phyloP scores from a whole-genome alignment of 2,113 vertebrate species.

The Puffinus mauretanicus region DNA sequence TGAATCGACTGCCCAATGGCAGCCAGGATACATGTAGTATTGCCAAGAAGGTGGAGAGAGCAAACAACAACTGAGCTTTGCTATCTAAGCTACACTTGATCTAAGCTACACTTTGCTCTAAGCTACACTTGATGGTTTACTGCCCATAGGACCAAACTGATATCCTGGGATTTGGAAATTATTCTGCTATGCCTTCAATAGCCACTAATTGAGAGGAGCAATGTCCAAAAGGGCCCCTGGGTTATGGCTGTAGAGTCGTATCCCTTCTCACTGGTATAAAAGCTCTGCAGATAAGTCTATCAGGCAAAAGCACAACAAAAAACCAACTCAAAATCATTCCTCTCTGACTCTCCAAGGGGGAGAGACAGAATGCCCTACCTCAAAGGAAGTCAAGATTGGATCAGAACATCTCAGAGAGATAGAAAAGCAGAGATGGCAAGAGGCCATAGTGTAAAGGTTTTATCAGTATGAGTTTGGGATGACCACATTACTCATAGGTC shows the following conservation, averaged over 20 bases:
- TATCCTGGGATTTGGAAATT: background rate
- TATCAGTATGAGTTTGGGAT: constrained; percentile 38
- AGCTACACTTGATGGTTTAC: background rate
- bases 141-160: background rate
- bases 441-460: constrained; percentile 30
- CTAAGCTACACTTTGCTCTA: background rate
- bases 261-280: background rate
- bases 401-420: constrained; percentile 25
- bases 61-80: background rate
- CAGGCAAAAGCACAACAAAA: constrained; percentile 4
- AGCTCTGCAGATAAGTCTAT: background rate
- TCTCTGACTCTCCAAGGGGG: background rate
- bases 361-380: background rate
- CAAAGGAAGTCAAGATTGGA: constrained; percentile 55
- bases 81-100: background rate
- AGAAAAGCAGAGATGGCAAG: constrained; percentile 21
- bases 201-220: background rate
- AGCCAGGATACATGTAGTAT: background rate
- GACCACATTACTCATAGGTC: constrained; percentile 58
- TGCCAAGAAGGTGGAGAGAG: background rate
- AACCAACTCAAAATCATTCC: background rate
- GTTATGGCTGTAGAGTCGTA: background rate
- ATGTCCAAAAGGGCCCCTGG: background rate
- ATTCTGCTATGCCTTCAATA: background rate
- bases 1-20: background rate